These are phyloP conservation scores for Drosophila tristis DNA, from an alignment of 1,140 invertebrate genomes.

Conservation along the genomic window DNA sequence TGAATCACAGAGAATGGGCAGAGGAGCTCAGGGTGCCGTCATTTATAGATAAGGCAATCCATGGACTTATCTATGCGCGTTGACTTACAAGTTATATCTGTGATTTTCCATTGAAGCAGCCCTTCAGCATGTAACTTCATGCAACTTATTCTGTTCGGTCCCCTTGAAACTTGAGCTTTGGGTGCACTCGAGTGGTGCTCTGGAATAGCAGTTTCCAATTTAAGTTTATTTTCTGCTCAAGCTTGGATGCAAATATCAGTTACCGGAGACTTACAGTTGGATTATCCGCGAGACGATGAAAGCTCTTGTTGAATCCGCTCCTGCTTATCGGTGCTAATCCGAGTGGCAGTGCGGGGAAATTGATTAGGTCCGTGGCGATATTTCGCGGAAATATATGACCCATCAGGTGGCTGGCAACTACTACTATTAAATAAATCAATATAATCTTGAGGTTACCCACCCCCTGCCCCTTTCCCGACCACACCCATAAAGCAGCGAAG, in stretches of 20 bases:
- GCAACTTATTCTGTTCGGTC: too few species aligned
- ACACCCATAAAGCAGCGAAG: neutral
- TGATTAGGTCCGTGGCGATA: constrained; percentile 29
- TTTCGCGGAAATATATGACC: constrained; percentile 40
- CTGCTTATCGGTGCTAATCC: constrained; percentile 35
- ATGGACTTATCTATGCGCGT: too few species aligned
- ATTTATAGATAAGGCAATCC: too few species aligned
- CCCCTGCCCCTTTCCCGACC: neutral
- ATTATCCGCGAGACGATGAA: too few species aligned
- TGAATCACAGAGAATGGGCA: too few species aligned
- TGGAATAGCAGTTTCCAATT: too few species aligned
- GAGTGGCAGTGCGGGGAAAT: neutral
- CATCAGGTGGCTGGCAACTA: constrained; percentile 2
- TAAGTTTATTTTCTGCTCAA: too few species aligned
- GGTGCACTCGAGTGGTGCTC: too few species aligned
- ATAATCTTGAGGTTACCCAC: constrained; percentile 45
- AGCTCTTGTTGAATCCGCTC: neutral
- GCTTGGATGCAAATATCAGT: too few species aligned
- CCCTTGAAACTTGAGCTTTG: neutral
- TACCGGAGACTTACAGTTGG: too few species aligned
- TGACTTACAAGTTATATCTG: neutral
- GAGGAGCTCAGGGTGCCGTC: too few species aligned
- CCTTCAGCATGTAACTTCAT: too few species aligned
- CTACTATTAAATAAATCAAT: constrained; percentile 63
- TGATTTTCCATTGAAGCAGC: neutral